These are phyloP conservation scores for Antennarius maculatus DNA, from an alignment of 2,797 vertebrate species.

Conservation along the genomic window DNA sequence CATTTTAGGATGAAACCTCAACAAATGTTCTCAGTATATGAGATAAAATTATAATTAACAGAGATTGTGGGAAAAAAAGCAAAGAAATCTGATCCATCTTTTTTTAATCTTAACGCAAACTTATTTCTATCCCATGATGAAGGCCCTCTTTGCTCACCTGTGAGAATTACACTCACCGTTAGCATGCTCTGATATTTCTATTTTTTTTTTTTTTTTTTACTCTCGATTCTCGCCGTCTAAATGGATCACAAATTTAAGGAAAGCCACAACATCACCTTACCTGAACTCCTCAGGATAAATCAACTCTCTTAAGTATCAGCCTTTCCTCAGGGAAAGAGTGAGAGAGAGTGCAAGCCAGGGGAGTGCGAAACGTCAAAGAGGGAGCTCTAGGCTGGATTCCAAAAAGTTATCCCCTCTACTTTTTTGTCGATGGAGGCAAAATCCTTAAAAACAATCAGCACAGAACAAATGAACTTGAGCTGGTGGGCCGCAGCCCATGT, in stretches of 20 bases:
- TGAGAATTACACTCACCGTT: background rate
- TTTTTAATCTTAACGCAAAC: background rate
- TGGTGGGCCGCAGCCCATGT: conserved; percentile 63
- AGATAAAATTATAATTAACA: background rate
- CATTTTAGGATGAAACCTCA: too few species aligned
- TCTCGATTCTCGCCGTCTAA: background rate
- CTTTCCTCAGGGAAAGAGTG: conserved; percentile 74
- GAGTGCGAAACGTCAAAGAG: conserved; percentile 79
- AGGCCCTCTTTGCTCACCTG: conserved; percentile 12
- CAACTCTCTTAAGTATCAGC: conserved; percentile 70
- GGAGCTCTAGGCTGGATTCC: conserved; percentile 79
- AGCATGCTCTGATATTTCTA: background rate
- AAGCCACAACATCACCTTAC: conserved; percentile 65
- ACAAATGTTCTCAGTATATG: background rate
- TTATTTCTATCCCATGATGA: background rate
- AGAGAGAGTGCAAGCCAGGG: conserved; percentile 73
- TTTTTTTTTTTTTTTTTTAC: conserved; percentile 7
- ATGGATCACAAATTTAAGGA: conserved; percentile 6
- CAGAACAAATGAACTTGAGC: conserved; percentile 77
- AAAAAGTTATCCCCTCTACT: conserved; percentile 83
- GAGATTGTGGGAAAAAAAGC: background rate
- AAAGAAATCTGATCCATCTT: background rate
- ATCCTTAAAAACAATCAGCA: conserved; percentile 79
- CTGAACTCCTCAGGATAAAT: conserved; percentile 77
- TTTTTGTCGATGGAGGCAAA: conserved; percentile 88